Base-by-base conservation (phyloP, 2,888 invertebrate species). In the Lampropteryx suffumata region DNA sequence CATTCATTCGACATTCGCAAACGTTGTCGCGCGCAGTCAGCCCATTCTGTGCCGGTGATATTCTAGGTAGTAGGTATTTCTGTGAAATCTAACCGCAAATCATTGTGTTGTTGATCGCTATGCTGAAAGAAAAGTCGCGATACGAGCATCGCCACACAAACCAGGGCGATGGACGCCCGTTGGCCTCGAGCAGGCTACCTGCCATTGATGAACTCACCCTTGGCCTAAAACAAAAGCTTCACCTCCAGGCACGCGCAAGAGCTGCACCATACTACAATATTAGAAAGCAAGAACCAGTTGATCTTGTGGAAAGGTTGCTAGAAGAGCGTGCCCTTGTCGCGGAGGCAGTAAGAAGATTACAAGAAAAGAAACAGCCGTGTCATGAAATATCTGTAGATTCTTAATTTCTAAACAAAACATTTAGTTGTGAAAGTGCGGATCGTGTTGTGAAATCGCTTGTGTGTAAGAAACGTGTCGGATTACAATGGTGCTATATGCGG, bases 401-500 rank as follows among this genome's bases (percentile, higher is more conserved):
- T 64, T 90, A 90, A 87, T 80, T 84, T 81, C 79, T 76, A 79
- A 84, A 83, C 81, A 85, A 86, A 84, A 88, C 84, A 84, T 86
- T 89, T 84, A 85, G 74, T 81, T 89, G 90, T 90, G 90, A 90
- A 90, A 90, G 90, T 90, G 87, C 84, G 79, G 81, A 85, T 79
- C 76, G 82, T 88, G 88, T 90, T 90, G 90, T 90, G 90, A 90
- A 90, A 90, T 90, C 84, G 86, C 82, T 83, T 85, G 88, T 88
- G 90, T 86, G 80, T 82, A 84, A 77, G 84, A 89, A 85, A 84
- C 89, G 89, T 90, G 87, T 90, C 90, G 85, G 88, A 79, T 90
- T 90, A 89, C 90, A 90, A 88, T 89, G 90, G 90, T 90, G 90
- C 90, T 90, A 90, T 90, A 90, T 88, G 90, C 88, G 85, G 88